Conservation (phyloP, 2,113 vertebrate genomes). For the Spilogale gracilis region DNA sequence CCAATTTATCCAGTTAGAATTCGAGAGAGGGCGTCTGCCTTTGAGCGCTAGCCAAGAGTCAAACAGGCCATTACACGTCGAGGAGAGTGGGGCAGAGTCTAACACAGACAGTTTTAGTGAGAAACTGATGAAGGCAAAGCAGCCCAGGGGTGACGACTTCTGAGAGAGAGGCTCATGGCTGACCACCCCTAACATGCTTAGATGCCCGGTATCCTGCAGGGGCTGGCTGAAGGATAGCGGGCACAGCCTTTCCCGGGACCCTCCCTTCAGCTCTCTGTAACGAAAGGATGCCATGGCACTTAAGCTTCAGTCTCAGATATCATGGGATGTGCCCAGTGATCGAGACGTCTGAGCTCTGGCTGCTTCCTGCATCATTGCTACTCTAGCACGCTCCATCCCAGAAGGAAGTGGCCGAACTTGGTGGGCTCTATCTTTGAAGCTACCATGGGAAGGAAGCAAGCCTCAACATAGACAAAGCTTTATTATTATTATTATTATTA, state of each 20-base stretch:
- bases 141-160: background rate
- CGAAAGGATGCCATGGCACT: fast-evolving
- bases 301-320: background rate
- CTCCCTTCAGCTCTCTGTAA: background rate
- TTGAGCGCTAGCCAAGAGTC: background rate
- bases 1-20: background rate
- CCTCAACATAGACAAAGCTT: no score
- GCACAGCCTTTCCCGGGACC: background rate
- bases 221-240: no score
- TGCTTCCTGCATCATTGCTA: fast-evolving
- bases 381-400: fast-evolving
- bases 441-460: background rate
- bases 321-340: fast-evolving
- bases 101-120: background rate
- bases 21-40: background rate
- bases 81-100: background rate
- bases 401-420: no score
- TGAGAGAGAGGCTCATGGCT: background rate
- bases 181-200: no score
- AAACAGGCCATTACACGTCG: no score
- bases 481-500: background rate
- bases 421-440: background rate
- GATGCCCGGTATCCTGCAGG: background rate
- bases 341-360: background rate
- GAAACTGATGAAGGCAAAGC: background rate